phyloP scores from a whole-genome alignment of 2,113 vertebrate species.

The Prinia subflava region DNA sequence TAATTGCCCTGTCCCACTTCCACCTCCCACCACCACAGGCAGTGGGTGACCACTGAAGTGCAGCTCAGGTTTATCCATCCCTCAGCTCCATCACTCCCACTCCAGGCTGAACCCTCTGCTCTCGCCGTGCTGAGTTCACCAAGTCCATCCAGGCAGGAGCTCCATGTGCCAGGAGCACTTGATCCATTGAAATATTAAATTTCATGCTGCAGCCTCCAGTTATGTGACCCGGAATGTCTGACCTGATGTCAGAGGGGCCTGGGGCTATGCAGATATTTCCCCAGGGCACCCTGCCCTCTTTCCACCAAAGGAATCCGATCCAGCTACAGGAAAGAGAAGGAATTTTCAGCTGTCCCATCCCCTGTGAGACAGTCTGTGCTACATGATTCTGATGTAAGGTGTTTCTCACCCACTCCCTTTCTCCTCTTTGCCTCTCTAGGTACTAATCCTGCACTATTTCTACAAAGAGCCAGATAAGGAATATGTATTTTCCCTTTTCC shows the following conservation, averaged over 20 bases:
- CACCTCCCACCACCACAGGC: neutral
- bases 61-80: neutral
- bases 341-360: constrained; percentile 70
- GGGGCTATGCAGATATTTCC: constrained; percentile 31
- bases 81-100: neutral
- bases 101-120: neutral
- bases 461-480: neutral
- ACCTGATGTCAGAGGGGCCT: constrained; percentile 44
- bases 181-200: constrained; percentile 48
- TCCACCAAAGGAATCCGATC: constrained; percentile 56
- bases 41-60: neutral
- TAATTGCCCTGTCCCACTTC: neutral
- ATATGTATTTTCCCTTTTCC: neutral
- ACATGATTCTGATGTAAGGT: neutral
- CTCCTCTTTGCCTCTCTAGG: neutral
- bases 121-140: constrained; percentile 4
- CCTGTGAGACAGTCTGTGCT: constrained; percentile 7
- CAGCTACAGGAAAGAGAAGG: constrained; percentile 51
- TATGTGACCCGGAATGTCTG: constrained; percentile 69
- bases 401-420: neutral
- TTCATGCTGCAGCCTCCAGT: constrained; percentile 49
- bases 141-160: neutral
- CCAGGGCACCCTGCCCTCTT: constrained; percentile 31
- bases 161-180: constrained; percentile 36
- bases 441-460: neutral